phyloP scores from a whole-genome alignment of 2,797 vertebrate genomes.

The Monodelphis domestica region DNA sequence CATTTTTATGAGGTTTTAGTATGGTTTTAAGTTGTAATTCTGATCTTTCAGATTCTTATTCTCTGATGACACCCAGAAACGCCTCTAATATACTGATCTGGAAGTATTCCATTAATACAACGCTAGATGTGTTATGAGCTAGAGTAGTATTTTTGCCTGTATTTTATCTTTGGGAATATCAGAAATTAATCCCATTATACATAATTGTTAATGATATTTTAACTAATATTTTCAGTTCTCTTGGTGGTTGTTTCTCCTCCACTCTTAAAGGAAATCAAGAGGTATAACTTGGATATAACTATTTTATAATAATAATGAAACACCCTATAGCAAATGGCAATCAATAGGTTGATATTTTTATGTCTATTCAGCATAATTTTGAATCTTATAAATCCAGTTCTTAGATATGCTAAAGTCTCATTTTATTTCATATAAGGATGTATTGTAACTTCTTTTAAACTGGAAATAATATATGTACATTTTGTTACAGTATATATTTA shows the following conservation, averaged over 20 bases:
- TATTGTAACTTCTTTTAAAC: constrained; percentile 45
- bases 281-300: constrained; percentile 45
- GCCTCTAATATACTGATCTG: constrained; percentile 70
- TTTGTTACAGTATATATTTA: background rate
- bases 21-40: constrained; percentile 68
- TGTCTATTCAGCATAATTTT: constrained; percentile 63
- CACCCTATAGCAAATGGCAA: constrained; percentile 59
- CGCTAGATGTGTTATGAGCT: constrained; percentile 48
- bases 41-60: constrained; percentile 63
- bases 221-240: constrained; percentile 48
- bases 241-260: constrained; percentile 51
- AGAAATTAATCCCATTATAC: constrained; percentile 28
- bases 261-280: constrained; percentile 43
- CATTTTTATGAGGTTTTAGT: constrained; percentile 36
- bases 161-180: constrained; percentile 33
- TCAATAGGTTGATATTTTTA: constrained; percentile 51
- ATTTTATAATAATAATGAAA: constrained; percentile 30
- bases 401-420: constrained; percentile 55
- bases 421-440: constrained; percentile 50
- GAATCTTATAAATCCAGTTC: constrained; percentile 59
- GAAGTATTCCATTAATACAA: constrained; percentile 72
- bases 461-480: constrained; percentile 31
- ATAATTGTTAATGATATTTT: constrained; percentile 36
- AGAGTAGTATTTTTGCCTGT: constrained; percentile 64
- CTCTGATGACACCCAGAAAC: constrained; percentile 62